These are phyloP conservation scores for Myrmecobius fasciatus DNA, from an alignment of 2,113 vertebrate genomes.

Conservation along the genomic window DNA sequence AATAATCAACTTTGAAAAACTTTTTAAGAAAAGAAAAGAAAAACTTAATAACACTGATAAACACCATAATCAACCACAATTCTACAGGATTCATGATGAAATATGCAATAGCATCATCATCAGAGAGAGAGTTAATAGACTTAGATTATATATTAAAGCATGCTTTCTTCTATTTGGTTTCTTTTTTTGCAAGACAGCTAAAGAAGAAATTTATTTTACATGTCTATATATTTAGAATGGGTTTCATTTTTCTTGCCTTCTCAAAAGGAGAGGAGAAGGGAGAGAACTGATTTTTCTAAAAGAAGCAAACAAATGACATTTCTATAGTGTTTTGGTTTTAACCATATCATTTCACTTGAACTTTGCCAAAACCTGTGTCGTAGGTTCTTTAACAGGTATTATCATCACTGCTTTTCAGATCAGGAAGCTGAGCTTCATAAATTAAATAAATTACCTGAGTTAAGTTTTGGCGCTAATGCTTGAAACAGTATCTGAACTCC, in stretches of 20 bases:
- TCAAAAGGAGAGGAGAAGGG: not conserved
- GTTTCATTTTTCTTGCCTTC: not conserved
- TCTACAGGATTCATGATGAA: not conserved
- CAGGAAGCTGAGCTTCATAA: not conserved
- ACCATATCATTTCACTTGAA: not conserved
- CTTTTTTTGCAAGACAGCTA: not conserved
- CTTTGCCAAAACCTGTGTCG: not conserved
- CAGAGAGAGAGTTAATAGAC: not conserved
- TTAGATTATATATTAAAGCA: not conserved
- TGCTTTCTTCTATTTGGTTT: not conserved
- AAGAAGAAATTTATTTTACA: not conserved
- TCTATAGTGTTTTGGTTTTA: not conserved
- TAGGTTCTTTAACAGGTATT: not conserved
- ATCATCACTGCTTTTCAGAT: not conserved
- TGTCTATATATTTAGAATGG: not conserved
- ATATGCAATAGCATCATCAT: not conserved
- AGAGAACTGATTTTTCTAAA: not conserved
- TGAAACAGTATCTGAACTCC: not conserved
- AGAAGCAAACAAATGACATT: not conserved
- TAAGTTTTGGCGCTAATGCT: not conserved
- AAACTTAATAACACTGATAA: not conserved
- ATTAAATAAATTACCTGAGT: not conserved
- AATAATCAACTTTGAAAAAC: not conserved
- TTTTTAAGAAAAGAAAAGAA: not conserved
- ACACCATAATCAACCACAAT: not conserved